phyloP scores from a whole-genome alignment of 2,113 vertebrate species.

The Vireo altiloquus region DNA sequence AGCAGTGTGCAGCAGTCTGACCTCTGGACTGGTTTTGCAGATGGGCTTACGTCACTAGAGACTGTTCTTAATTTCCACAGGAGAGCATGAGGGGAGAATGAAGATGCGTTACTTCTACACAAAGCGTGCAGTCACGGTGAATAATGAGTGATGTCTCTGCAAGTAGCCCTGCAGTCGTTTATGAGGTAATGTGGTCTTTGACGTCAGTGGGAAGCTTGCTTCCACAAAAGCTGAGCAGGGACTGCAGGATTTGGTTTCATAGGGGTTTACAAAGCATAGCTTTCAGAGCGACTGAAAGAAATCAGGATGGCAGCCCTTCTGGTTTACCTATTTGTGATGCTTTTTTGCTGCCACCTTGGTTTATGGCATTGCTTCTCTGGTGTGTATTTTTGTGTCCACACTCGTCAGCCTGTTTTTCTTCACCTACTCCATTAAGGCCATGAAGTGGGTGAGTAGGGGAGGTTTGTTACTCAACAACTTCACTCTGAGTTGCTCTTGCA shows the following conservation, averaged over 20 bases:
- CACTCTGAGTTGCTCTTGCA: background rate
- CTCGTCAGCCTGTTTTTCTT: background rate
- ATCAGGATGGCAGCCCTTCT: background rate
- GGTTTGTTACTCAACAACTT: background rate
- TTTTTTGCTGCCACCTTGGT: background rate
- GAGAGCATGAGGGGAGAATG: background rate
- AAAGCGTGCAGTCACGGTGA: background rate
- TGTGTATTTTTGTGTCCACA: background rate
- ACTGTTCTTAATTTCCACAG: background rate
- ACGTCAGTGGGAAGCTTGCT: background rate
- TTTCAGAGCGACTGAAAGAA: background rate
- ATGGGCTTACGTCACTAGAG: background rate
- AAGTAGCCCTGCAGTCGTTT: background rate
- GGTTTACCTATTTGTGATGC: background rate
- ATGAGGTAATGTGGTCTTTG: background rate
- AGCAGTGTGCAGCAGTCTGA: background rate
- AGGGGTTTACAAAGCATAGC: background rate
- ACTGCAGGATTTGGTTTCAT: background rate
- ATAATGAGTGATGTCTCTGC: background rate
- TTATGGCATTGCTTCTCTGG: background rate
- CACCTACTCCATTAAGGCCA: background rate
- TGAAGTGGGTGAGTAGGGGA: background rate
- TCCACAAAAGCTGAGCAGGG: background rate
- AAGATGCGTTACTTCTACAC: background rate
- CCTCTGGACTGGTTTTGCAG: background rate